Evolutionary conservation across 2,113 vertebrate species (phyloP).

Genomic region (Hippotragus niger): DNA sequence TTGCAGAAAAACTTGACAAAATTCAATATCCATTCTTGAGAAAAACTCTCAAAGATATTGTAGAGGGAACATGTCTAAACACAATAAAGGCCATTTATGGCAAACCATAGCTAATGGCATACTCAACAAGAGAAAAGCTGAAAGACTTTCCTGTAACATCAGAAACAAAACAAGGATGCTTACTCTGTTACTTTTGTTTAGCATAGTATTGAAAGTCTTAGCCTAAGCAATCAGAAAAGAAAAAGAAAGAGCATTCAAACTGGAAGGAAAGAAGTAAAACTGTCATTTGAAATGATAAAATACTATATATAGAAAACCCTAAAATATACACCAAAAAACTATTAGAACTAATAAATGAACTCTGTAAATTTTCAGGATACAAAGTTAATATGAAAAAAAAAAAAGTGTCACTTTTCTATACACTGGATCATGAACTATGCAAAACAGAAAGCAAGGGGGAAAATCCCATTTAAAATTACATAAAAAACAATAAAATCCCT

Average conservation of each 20-base stretch:
- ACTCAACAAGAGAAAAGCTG: background rate
- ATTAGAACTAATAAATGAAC: background rate
- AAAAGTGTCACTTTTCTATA: background rate
- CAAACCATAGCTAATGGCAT: background rate
- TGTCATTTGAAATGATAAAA: background rate
- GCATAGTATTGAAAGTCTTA: background rate
- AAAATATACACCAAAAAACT: background rate
- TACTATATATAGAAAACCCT: background rate
- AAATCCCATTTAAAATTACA: background rate
- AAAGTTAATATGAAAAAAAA: background rate
- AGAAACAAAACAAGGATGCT: background rate
- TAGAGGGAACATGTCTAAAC: background rate
- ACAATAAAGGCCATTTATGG: background rate
- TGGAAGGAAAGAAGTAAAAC: background rate
- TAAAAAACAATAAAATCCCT: background rate
- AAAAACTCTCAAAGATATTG: background rate
- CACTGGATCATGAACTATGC: background rate
- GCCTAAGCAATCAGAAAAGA: background rate
- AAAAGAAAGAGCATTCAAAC: background rate
- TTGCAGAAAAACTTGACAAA: background rate
- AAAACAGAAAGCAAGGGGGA: background rate
- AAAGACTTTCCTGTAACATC: background rate
- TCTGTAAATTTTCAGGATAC: background rate
- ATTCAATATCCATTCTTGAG: background rate
- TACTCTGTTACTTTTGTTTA: background rate